Evolutionary conservation across 2,797 vertebrate genomes (phyloP).

Genomic region (Pipistrellus nathusii): DNA sequence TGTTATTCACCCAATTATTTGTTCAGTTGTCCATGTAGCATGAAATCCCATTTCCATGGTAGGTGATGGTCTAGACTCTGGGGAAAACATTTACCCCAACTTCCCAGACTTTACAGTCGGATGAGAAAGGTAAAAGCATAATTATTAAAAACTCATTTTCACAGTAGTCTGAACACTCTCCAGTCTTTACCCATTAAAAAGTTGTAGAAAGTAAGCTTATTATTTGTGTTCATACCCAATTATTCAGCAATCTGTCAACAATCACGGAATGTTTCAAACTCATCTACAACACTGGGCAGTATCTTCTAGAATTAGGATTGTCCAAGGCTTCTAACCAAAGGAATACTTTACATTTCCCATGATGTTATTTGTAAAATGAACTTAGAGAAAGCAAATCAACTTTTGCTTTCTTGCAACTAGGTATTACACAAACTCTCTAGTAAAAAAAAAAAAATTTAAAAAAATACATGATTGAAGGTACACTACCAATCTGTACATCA

Average conservation of each 20-base stretch:
- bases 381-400: slow-evolving; percentile 5
- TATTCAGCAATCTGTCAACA: neutral
- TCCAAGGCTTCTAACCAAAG: neutral
- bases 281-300: neutral
- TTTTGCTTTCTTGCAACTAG: neutral
- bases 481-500: neutral
- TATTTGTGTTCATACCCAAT: neutral
- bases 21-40: slow-evolving; percentile 13
- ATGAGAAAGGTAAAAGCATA: neutral
- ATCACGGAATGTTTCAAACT: neutral
- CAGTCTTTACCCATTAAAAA: neutral
- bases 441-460: neutral
- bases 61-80: neutral
- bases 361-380: slow-evolving; percentile 45
- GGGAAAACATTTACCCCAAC: neutral
- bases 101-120: neutral
- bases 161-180: neutral
- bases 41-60: neutral
- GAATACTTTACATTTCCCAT: neutral
- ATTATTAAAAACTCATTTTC: slow-evolving; percentile 23
- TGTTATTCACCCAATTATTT: slow-evolving; percentile 24
- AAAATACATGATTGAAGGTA: neutral
- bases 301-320: neutral
- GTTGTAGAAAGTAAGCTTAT: neutral
- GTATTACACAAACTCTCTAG: neutral